phyloP scores from a whole-genome alignment of 2,797 vertebrate genomes.

The Tapirus indicus region DNA sequence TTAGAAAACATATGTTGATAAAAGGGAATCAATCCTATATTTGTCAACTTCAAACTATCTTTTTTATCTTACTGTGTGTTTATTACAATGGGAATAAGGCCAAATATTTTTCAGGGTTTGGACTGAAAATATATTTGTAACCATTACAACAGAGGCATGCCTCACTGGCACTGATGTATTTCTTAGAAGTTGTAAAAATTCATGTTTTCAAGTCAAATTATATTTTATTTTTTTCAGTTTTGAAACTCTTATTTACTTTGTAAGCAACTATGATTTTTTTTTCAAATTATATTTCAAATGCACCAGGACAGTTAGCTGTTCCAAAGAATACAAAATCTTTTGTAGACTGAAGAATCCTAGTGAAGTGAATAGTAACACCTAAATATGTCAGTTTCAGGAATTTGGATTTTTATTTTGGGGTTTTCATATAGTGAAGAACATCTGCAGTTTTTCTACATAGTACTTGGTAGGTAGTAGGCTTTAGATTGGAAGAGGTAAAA shows the following conservation, averaged over 20 bases:
- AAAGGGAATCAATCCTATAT: neutral
- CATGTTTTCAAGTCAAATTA: neutral
- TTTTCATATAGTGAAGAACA: neutral
- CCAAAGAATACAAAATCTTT: constrained; percentile 8
- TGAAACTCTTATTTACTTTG: neutral
- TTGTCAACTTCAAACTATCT: neutral
- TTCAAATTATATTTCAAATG: constrained; percentile 41
- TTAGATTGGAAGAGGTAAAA: neutral
- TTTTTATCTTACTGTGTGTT: neutral
- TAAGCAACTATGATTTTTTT: neutral
- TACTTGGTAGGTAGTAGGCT: neutral
- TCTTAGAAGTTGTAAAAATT: constrained; percentile 17
- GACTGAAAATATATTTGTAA: neutral
- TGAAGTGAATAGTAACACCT: neutral
- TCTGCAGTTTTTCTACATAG: neutral
- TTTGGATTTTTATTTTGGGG: neutral
- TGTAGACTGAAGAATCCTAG: neutral
- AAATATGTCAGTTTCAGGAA: neutral
- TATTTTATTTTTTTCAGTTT: neutral
- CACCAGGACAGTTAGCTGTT: neutral
- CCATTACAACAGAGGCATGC: neutral
- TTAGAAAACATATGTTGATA: neutral
- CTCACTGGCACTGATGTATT: neutral
- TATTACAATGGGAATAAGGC: neutral
- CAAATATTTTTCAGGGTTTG: neutral